These are phyloP conservation scores for Patella vulgata DNA, from an alignment of 1,140 invertebrate species.

Conservation along the genomic window DNA sequence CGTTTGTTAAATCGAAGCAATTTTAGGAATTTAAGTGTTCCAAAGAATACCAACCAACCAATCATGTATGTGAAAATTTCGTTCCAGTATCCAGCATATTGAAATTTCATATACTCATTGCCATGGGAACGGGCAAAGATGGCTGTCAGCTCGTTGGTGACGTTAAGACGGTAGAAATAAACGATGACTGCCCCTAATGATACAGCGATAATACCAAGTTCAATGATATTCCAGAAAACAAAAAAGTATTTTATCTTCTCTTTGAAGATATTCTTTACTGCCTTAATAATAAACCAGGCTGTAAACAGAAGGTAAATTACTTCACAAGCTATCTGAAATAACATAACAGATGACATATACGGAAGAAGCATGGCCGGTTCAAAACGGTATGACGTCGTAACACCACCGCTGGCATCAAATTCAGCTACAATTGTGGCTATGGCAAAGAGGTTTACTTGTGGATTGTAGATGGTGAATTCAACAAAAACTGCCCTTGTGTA, in stretches of 20 bases:
- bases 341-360: constrained; percentile 50
- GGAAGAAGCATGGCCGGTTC: constrained; percentile 66
- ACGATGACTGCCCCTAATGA: constrained; percentile 63
- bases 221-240: constrained; percentile 68
- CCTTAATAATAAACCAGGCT: constrained; percentile 69
- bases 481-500: constrained; percentile 71
- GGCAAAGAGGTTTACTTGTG: constrained; percentile 70
- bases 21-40: constrained; percentile 70
- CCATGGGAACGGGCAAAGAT: constrained; percentile 67
- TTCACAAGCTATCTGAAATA: constrained; percentile 60
- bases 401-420: constrained; percentile 69
- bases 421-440: constrained; percentile 69
- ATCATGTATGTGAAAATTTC: constrained; percentile 68
- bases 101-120: constrained; percentile 70
- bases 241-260: constrained; percentile 59
- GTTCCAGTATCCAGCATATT: constrained; percentile 68
- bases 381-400: constrained; percentile 69
- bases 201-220: constrained; percentile 65
- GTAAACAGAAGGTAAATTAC: constrained; percentile 62
- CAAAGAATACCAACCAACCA: constrained; percentile 69
- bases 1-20: constrained; percentile 71
- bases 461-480: constrained; percentile 73
- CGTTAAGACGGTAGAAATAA: constrained; percentile 64
- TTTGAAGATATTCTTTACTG: constrained; percentile 54
- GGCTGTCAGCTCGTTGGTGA: constrained; percentile 57